phyloP scores from a whole-genome alignment of 2,888 invertebrate genomes.

The Leptinotarsa rubiginosa region DNA sequence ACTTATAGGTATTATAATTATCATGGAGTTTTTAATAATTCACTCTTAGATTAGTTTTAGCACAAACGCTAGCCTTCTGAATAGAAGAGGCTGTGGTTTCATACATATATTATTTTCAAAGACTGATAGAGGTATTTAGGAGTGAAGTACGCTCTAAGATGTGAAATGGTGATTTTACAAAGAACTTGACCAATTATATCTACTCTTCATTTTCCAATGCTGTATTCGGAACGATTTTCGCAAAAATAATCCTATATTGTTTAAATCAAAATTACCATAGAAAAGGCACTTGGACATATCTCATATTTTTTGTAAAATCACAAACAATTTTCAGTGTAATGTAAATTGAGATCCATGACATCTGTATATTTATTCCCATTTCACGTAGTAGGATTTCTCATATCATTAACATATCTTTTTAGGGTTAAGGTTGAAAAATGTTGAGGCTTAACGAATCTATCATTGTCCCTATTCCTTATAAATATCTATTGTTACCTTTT shows the following conservation, averaged over 20 bases:
- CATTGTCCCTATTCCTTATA: background rate
- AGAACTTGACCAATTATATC: background rate
- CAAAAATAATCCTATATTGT: background rate
- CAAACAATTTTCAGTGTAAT: background rate
- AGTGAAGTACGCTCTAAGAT: background rate
- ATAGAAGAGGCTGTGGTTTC: background rate
- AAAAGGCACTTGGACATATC: background rate
- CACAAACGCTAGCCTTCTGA: background rate
- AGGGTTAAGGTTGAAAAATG: constrained; percentile 1
- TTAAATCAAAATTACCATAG: background rate
- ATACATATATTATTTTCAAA: constrained; percentile 7
- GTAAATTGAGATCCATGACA: constrained; percentile 8
- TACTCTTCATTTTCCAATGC: background rate
- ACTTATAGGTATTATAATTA: background rate
- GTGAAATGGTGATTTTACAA: constrained; percentile 4
- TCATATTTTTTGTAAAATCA: constrained; percentile 1
- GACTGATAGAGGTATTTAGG: constrained; percentile 8
- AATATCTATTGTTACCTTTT: background rate
- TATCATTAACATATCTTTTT: constrained; percentile 14
- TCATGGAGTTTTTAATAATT: background rate
- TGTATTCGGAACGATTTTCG: too few relatives aligned
- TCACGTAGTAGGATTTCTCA: background rate
- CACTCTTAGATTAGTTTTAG: constrained; percentile 3
- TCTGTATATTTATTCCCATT: constrained; percentile 4
- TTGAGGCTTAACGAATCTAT: background rate